Base-by-base conservation (phyloP, 2,797 vertebrate genomes). In the Amblyopsis hoosieri region DNA sequence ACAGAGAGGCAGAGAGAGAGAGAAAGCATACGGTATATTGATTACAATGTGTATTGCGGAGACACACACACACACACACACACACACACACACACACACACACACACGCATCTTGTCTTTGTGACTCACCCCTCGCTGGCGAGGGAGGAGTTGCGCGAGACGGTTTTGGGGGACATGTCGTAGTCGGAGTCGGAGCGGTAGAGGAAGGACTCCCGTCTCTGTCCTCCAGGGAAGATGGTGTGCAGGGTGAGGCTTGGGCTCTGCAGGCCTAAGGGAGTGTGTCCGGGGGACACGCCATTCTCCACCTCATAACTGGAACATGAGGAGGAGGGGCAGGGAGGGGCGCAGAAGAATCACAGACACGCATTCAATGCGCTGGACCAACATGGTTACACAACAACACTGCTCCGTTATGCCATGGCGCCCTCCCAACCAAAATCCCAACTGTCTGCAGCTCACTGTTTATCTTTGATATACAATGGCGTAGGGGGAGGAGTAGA, bases 161-260 rank as follows among this genome's bases (percentile, higher is more conserved):
- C 89, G 0, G 93, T 93, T 79, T 94, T 94, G 71, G 95, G 95
- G 0, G 95, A 95, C 91, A 94, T 93, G 87, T 96, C 95, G 4
- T 92, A 95, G 88, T 96, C 95, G 0, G 94, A 96, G 91, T 96
- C 95, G 0, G 94, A 95, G 31, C 95, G 94, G 85, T 96, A 96
- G 23, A 96, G 93, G 87, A 96, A 96, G 53, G 94, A 95, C 76
- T 96, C 95, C 3, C 94, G 86, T 19, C 95, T 93, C 88, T 95
- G 94, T 76, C 93, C 91, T 62, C 91, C 86, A 67, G 91, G 88
- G 17, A 86, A 90, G 67, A 90, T 91, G 1, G 95, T 85, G 10
- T 94, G 89, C 55, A 96, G 87, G 61, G 94, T 93, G 75, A 94
- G 91, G 66, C 93, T 92, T 0, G 95, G 94, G 86, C 94, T 95